Evolutionary conservation across 2,113 vertebrate genomes (phyloP), one percentile per base, ranked within the genome.

Genomic region (Pterocles burchelli): DNA sequence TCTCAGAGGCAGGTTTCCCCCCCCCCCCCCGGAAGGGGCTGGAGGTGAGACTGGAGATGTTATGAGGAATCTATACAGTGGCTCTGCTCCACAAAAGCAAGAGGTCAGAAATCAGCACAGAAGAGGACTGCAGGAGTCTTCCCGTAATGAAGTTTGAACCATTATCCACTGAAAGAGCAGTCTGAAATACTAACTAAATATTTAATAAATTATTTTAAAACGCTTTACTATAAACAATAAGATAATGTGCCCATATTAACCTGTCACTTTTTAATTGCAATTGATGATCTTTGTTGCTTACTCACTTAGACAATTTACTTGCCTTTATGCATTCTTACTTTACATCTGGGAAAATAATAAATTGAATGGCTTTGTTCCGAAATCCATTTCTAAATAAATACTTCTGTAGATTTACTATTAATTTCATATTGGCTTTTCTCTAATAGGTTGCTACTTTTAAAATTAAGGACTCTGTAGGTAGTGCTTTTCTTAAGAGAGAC

Each of bases 341-440:
- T 72, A 67, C 70, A 11, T 82, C 52, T 89, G 48, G 84, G 86
- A 88, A 85, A 91, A 74, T 52, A 77, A 75, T 74, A 84, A 92
- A 87, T 86, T 46, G 52, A 78, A 86, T 94, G 28, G n/a, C 85
- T 89, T 94, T 74, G 74, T 90, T 95, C 49, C 1, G 7, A 93
- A 91, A 91, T 89, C 74, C 84, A 46, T 94, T 92, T 95, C 80
- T 79, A 93, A 92, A 93, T 96, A 17, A 96, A 93, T 95, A 61
- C 70, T 76, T 76, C 25, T 83, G 85, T 94, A 84, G 67, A 61
- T 85, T 70, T 93, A 34, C 88, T 92, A 92, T 92, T 97, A 95
- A 95, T 95, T 96, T 95, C 48, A 61, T 89, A 61, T 67, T 78
- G 89, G 86, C 80, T 93, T 57, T 67, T 92, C 86, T 87, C 48